phyloP scores from a whole-genome alignment of 2,888 invertebrate species.

The Netelia melanura region DNA sequence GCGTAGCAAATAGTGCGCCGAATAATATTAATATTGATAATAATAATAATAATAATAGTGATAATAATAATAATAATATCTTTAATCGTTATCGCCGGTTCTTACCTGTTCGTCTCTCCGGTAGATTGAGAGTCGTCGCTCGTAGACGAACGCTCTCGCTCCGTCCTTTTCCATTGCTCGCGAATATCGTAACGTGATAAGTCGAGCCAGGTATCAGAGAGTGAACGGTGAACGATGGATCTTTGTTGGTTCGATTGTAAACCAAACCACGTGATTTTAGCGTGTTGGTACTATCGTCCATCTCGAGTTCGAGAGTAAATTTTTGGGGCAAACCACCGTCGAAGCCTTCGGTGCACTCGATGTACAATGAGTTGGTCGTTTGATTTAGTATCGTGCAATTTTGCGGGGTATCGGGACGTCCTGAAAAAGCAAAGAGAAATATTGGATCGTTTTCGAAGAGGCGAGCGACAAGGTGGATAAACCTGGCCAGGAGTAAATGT shows the following conservation, averaged over 20 bases:
- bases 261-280: conserved; percentile 86
- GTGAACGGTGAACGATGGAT: conserved; percentile 89
- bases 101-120: conserved; percentile 90
- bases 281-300: conserved; percentile 84
- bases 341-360: conserved; percentile 91
- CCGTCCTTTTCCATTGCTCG: conserved; percentile 90
- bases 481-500: neutral
- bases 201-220: conserved; percentile 89
- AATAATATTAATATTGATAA: conserved; percentile 40
- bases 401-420: conserved; percentile 90
- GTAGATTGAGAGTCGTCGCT: conserved; percentile 90
- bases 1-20: conserved; percentile 80
- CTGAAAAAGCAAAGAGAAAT: conserved; percentile 83
- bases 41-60: conserved; percentile 56
- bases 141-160: conserved; percentile 89
- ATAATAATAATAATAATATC: conserved; percentile 14
- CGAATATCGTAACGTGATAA: conserved; percentile 89
- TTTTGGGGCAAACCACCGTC: conserved; percentile 91
- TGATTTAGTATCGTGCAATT: conserved; percentile 92
- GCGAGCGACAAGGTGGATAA: neutral
- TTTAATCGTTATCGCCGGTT: neutral
- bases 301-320: conserved; percentile 90
- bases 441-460: neutral
- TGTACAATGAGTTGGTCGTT: conserved; percentile 90
- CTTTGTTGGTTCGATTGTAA: conserved; percentile 86